Evolutionary conservation across 1,140 invertebrate genomes (phyloP).

Genomic region (Drosophila ambigua): DNA sequence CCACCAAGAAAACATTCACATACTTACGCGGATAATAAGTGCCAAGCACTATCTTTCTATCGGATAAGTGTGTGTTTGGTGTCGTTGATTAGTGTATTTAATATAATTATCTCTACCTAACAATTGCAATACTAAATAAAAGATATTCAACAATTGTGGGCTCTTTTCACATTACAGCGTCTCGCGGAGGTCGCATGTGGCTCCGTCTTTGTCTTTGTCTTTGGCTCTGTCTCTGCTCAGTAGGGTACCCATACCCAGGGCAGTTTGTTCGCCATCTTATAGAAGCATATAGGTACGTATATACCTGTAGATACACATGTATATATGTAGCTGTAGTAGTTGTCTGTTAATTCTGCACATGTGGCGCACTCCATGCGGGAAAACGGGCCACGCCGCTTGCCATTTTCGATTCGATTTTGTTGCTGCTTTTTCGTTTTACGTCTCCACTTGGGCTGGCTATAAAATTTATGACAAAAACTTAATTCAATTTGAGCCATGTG

Average conservation of each 20-base stretch:
- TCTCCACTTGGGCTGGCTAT: conserved; percentile 52
- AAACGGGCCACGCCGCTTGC: conserved; percentile 7
- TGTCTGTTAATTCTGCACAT: conserved; percentile 52
- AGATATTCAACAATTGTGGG: too few relatives aligned
- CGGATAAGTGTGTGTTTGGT: too few relatives aligned
- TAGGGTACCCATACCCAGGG: neutral
- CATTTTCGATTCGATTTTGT: conserved; percentile 22
- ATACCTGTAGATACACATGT: conserved; percentile 3
- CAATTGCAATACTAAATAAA: too few relatives aligned
- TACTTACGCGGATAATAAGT: too few relatives aligned
- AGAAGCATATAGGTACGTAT: neutral
- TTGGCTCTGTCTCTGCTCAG: too few relatives aligned
- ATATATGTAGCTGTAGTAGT: conserved; percentile 9
- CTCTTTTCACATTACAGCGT: too few relatives aligned
- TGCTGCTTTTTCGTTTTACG: conserved; percentile 45
- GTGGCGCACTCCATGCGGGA: conserved; percentile 13
- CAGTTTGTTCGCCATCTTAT: neutral
- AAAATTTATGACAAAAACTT: conserved; percentile 65
- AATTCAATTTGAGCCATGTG: conserved; percentile 79
- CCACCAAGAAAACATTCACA: too few relatives aligned
- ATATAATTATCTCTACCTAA: too few relatives aligned
- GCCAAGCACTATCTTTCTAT: too few relatives aligned
- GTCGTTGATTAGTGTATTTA: too few relatives aligned
- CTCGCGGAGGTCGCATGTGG: too few relatives aligned
- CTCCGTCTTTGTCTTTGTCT: conserved; percentile 8